Conservation (phyloP, 2,888 invertebrate genomes). For the Coronaproctus castanopsis region DNA sequence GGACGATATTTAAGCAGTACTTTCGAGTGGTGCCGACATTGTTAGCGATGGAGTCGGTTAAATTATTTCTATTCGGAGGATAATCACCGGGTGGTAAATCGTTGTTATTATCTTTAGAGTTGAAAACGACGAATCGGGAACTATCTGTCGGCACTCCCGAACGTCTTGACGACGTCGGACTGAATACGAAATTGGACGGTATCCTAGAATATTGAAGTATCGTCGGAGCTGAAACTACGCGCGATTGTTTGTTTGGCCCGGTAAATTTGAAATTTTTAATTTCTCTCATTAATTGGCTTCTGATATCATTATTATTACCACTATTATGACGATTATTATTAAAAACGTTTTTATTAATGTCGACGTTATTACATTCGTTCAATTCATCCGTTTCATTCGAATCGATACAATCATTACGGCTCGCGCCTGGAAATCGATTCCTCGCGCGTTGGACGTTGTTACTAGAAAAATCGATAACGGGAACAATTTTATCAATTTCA, state of each 20-base stretch:
- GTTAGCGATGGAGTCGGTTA: too few relatives aligned
- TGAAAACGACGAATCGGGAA: constrained; percentile 6
- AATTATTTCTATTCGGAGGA: too few relatives aligned
- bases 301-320: neutral
- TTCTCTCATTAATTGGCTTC: neutral
- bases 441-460: too few relatives aligned
- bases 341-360: neutral
- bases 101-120: too few relatives aligned
- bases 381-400: too few relatives aligned
- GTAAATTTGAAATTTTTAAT: neutral
- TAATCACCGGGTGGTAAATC: too few relatives aligned
- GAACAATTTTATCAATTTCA: too few relatives aligned
- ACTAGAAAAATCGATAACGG: too few relatives aligned
- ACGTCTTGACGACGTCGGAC: neutral
- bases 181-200: constrained; percentile 7
- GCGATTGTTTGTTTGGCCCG: neutral
- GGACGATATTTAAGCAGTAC: too few relatives aligned
- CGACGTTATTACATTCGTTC: neutral
- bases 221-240: neutral
- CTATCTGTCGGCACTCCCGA: neutral
- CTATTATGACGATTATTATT: neutral
- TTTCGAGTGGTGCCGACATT: too few relatives aligned
- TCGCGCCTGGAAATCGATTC: too few relatives aligned
- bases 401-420: too few relatives aligned
- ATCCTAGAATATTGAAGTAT: constrained; percentile 7